These are phyloP conservation scores for Drusus annulatus DNA, from an alignment of 1,140 invertebrate genomes.

Conservation along the genomic window DNA sequence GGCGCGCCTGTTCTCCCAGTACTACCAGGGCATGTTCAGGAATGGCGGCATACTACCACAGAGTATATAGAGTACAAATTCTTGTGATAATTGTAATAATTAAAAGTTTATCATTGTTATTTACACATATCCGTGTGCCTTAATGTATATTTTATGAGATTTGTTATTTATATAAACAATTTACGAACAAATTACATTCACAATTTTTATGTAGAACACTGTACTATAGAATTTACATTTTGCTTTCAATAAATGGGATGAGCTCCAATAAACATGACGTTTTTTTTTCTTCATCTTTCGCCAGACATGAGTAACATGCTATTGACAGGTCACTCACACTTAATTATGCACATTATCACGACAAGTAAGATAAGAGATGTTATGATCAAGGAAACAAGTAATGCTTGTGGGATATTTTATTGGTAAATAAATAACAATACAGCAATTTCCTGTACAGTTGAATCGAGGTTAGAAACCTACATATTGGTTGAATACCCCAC, in stretches of 20 bases:
- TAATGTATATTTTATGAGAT: slow-evolving; percentile 30
- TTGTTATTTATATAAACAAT: slow-evolving; percentile 31
- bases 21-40: slow-evolving; percentile 69
- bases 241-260: slow-evolving; percentile 16
- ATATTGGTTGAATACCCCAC: slow-evolving; percentile 15
- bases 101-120: slow-evolving; percentile 38
- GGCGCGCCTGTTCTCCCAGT: slow-evolving; percentile 78
- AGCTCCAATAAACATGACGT: background rate
- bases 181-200: slow-evolving; percentile 32
- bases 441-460: slow-evolving; percentile 30
- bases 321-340: too few species aligned
- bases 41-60: slow-evolving; percentile 43
- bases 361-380: background rate
- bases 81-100: slow-evolving; percentile 4
- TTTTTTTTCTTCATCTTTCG: too few species aligned
- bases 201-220: slow-evolving; percentile 2
- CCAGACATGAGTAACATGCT: too few species aligned
- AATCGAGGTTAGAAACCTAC: slow-evolving; percentile 30
- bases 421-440: slow-evolving; percentile 55
- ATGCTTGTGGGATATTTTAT: slow-evolving; percentile 51
- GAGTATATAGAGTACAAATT: slow-evolving; percentile 30
- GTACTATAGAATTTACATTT: slow-evolving; percentile 14
- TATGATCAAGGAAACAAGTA: background rate
- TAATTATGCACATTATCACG: background rate
- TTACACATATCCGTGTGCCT: slow-evolving; percentile 40